These are phyloP conservation scores for Aulostomus chinensis DNA, from an alignment of 2,797 vertebrate genomes.

Conservation along the genomic window DNA sequence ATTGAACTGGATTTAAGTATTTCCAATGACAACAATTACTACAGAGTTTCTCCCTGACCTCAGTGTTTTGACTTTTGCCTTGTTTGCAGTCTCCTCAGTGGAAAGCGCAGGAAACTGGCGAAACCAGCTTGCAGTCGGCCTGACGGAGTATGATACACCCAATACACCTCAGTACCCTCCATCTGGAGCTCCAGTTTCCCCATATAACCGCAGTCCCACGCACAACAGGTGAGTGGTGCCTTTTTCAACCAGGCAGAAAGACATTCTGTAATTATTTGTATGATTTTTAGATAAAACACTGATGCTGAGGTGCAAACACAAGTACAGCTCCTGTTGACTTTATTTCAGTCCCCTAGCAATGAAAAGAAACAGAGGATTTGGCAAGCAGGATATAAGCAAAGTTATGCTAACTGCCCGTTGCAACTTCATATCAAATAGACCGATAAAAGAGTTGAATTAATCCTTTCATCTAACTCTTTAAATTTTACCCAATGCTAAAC, in stretches of 20 bases:
- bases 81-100: constrained; percentile 87
- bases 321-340: no score
- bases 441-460: no score
- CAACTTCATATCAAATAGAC: no score
- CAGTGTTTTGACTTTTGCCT: constrained; percentile 10
- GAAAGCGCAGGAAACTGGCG: constrained; percentile 89
- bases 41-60: neutral
- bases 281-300: no score
- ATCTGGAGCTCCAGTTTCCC: constrained; percentile 76
- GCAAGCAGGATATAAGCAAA: no score
- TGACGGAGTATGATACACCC: constrained; percentile 81
- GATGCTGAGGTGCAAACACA: no score
- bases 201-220: constrained; percentile 85
- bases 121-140: constrained; percentile 83
- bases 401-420: no score
- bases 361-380: no score
- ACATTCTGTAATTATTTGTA: no score
- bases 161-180: constrained; percentile 82
- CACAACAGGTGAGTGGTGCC: constrained; percentile 85
- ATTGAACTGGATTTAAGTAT: neutral
- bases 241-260: neutral
- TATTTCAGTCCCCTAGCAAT: no score
- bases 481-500: neutral
- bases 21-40: constrained; percentile 31
- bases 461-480: no score